Base-by-base conservation (phyloP, 2,113 vertebrate genomes). In the Ptyas mucosa region DNA sequence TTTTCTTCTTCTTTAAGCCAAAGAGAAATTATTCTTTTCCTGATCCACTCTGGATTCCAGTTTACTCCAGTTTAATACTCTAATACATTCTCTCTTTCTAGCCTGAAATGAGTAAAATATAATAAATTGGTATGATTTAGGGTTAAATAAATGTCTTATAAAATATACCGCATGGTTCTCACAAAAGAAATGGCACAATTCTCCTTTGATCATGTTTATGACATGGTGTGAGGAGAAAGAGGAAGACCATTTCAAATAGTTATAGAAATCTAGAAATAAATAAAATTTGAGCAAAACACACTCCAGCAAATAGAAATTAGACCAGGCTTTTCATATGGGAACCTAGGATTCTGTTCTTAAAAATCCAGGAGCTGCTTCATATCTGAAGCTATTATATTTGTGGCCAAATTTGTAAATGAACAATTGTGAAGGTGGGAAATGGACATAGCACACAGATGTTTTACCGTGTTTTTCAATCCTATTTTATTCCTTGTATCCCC, bases 401-500 rank as follows among this genome's bases (percentile, higher is more conserved):
- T 15, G 53, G 94, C 94, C 93, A 58, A 90, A 94, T 95, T 96
- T 94, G 95, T 95, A 96, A 96, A 96, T 90, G 96, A 91, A 93
- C 88, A 91, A 96, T 95, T 93, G 92, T 0, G 3, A 89, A 91
- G 81, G 93, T 89, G 94, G 91, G 94, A 94, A 94, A 93, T 85
- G 89, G 87, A 96, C 18, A 90, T 95, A 95, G 93, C 90, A 8
- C 87, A 93, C 95, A 94, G 92, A 75, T 64, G 94, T 95, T 95
- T 94, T 95, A 95, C 94, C 97, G 94, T 97, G 96, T 97, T 98
- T 98, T 97, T 96, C 96, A 96, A 97, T 97, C 97, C 96, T 94
- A 97, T 97, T 97, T 97, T 95, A 94, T 96, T 97, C 96, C 90
- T 94, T 92, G 0, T 9, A 85, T 97, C 98, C 97, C 97, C 69